A percentile compares a stretch with the other conserved stretches of the same genome.
These are phyloP conservation scores for Garrulus glandarius DNA, from an alignment of 2,797 vertebrate species.

Conservation along the genomic window DNA sequence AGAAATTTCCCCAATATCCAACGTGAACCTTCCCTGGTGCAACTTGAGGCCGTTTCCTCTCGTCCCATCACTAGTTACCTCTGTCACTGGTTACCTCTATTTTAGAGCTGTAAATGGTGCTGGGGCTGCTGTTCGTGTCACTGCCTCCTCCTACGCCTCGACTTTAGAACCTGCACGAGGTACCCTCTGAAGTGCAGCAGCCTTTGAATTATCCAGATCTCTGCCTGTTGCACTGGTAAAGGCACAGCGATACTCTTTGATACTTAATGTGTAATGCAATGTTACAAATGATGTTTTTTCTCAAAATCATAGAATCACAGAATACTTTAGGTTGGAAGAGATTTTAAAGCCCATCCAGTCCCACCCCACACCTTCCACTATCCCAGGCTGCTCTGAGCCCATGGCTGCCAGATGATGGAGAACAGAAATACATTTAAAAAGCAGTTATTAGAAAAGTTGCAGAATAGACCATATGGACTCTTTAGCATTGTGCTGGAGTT, in stretches of 20 bases:
- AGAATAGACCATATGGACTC: accelerated
- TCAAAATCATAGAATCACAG: accelerated
- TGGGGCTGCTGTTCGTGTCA: not conserved
- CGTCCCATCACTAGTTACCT: accelerated
- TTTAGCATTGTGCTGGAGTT: accelerated
- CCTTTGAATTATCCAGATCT: accelerated
- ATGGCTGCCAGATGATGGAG: not conserved
- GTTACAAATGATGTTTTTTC: not conserved
- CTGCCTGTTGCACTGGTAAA: accelerated
- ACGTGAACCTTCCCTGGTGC: accelerated
- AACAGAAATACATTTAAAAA: not conserved
- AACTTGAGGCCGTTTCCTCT: not conserved
- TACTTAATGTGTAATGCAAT: not conserved
- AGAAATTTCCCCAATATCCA: not conserved
- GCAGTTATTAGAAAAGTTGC: accelerated
- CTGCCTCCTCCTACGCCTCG: accelerated
- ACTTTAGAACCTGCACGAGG: accelerated
- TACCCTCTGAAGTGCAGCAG: not conserved
- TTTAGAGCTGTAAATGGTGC: not conserved
- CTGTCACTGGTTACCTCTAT: not conserved
- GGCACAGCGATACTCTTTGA: not conserved
- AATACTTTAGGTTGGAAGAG: not conserved
- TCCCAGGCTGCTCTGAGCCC: not conserved
- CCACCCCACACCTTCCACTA: accelerated
- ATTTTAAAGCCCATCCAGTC: too few relatives aligned